Base-by-base conservation (phyloP, 2,888 invertebrate species). In the Phyllotreta cruciferae region DNA sequence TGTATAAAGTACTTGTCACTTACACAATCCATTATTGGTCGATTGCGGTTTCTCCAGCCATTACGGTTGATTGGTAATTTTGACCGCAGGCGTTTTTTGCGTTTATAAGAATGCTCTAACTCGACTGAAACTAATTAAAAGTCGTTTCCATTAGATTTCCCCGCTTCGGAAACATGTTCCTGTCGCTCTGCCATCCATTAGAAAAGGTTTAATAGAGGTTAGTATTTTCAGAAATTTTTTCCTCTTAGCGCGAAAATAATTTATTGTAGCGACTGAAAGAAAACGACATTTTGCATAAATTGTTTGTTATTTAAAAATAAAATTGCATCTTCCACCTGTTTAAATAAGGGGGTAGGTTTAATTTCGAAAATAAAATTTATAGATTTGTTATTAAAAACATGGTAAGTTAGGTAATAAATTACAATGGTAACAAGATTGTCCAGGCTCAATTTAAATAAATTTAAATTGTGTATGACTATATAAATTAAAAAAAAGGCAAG, bases 71-170 rank as follows among this genome's bases (percentile, higher is more conserved):
- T 75, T 78, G 78, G 75, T 76, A 75, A 75, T 75, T 75, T 75
- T 76, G 77, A 77, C 77, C 78, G 76, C 73, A 70, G 69, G 68
- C 62, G 68, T 69, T 74, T 73, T 74, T 74, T 74, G 73, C 70
- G 61, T 74, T 69, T 71, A 72, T 66, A 73, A 75, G 77, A 79
- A 78, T 75, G 76, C 79, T 78, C 77, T 73, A 79, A 77, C 78
- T 79, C 78, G 79, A 76, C 77, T 78, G 79, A 80, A 80, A 80
- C 80, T 79, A 80, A 80, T 80, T 80, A 80, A 80, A 80, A 80
- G 78, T 80, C 78, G 77, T 75, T 76, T 71, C 77, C 77, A 78
- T 79, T 78, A 78, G 72, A 75, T 60, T 60, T 56, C 24, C 24
- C 24, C 56, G 42, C 62, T 60, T 52, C 47, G 52, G 54, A 60